phyloP scores from a whole-genome alignment of 2,888 invertebrate species.

The Drosophila mettleri region DNA sequence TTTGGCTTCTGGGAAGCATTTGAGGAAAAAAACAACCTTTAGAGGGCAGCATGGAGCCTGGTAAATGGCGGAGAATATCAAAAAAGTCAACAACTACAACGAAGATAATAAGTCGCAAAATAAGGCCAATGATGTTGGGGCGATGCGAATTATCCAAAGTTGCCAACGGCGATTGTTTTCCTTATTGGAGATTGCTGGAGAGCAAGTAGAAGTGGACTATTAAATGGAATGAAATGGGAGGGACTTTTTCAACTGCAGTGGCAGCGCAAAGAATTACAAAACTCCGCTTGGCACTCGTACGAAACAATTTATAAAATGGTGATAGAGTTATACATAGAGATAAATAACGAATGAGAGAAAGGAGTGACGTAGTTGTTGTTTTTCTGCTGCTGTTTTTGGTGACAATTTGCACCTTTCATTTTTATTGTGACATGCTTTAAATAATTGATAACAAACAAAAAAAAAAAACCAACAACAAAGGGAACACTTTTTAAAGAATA shows the following conservation, averaged over 20 bases:
- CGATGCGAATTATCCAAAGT: constrained; percentile 36
- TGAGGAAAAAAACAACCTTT: constrained; percentile 13
- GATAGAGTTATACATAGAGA: background rate
- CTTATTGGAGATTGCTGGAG: constrained; percentile 2
- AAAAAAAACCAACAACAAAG: constrained; percentile 40
- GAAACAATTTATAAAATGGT: constrained; percentile 47
- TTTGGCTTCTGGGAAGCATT: constrained; percentile 37
- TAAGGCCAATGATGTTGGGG: constrained; percentile 27
- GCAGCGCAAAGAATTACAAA: background rate
- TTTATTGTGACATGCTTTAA: constrained; percentile 78
- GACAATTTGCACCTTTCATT: constrained; percentile 78
- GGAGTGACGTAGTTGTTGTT: constrained; percentile 39
- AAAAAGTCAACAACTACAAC: background rate
- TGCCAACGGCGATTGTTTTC: constrained; percentile 44
- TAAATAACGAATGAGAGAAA: background rate
- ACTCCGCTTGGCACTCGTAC: constrained; percentile 8
- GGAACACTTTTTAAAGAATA: constrained; percentile 64
- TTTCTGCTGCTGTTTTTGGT: constrained; percentile 43
- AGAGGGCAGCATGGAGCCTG: constrained; percentile 17
- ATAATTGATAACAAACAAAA: constrained; percentile 68
- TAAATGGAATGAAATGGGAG: constrained; percentile 1
- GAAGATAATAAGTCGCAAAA: constrained; percentile 11
- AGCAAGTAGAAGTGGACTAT: constrained; percentile 11
- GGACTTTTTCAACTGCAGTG: constrained; percentile 38
- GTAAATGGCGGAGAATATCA: constrained; percentile 2